Base-by-base conservation (phyloP, 2,797 vertebrate genomes). In the Manis crassicaudata region DNA sequence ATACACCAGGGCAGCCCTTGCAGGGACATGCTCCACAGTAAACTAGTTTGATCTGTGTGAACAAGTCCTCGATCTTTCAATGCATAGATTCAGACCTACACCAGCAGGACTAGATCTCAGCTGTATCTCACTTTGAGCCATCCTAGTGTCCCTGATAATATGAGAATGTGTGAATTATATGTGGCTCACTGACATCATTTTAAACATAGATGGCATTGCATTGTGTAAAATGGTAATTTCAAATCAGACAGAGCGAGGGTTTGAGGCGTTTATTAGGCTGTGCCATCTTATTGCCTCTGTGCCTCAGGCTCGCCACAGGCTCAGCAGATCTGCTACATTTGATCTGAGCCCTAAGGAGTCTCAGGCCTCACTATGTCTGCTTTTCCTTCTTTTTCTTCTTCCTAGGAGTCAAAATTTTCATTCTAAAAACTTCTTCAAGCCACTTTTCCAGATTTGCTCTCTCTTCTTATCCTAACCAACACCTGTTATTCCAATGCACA, bases 301-400 rank as follows among this genome's bases (percentile, higher is more conserved):
- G 96, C 97, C 87, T 88, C 88, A 40, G 91, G 86, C 80, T 97
- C 72, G 94, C 97, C 91, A 95, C 83, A n/a, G 96, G 97, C 95
- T 58, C 91, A 40, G 90, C 25, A 11, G 95, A 84, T 73, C 68
- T 94, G 79, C 79, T 94, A 2, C 72, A 18, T 98, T 97, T 97
- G 88, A 97, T 97, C 85, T 90, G 86, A 95, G 50, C 90, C 75
- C 94, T 67, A 81, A 58, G 50, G 92, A 93, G 68, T 68, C 73
- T 92, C 79, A 92, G 87, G 65, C 70, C 50, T 87, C 76, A 35
- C 56, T 75, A 2, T 65, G 50, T 81, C 50, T 75, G 65, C 56
- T 88, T 94, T 95, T 92, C 35, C 62, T 83, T 87, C 29, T 27
- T 77, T 91, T 88, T 75, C 46, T n/a, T 92, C 91, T 56, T 94